Evolutionary conservation across 2,888 invertebrate genomes (phyloP).

Genomic region (Therioaphis trifolii): DNA sequence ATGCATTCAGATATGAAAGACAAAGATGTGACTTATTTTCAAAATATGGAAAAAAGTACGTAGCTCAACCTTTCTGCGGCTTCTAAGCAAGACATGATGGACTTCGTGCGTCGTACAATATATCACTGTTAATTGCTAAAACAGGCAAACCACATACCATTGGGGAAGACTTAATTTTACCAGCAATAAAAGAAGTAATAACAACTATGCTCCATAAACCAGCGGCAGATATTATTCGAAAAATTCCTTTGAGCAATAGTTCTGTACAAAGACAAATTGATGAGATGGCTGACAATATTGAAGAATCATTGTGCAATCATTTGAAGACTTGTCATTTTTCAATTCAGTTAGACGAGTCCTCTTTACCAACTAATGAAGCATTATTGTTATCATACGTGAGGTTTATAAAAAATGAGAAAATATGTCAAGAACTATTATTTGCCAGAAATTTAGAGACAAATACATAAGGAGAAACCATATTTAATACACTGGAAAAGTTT

Average conservation of each 20-base stretch:
- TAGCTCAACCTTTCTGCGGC: constrained; percentile 66
- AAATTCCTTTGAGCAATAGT: constrained; percentile 49
- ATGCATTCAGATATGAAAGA: constrained; percentile 65
- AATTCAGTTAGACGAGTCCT: constrained; percentile 22
- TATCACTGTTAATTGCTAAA: constrained; percentile 63
- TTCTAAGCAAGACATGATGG: constrained; percentile 66
- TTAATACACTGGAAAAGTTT: constrained; percentile 32
- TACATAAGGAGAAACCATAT: constrained; percentile 62
- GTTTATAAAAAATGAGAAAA: constrained; percentile 4
- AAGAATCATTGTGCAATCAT: constrained; percentile 28
- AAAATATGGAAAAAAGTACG: constrained; percentile 66
- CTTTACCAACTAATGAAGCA: constrained; percentile 27
- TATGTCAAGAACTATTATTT: constrained; percentile 18
- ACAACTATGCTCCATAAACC: constrained; percentile 71
- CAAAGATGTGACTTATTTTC: constrained; percentile 66
- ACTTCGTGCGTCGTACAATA: constrained; percentile 66
- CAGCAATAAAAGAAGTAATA: constrained; percentile 46
- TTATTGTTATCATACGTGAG: neutral
- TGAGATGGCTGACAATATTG: constrained; percentile 38
- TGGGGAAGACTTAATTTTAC: constrained; percentile 39
- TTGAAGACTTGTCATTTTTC: constrained; percentile 21
- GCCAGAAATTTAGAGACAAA: neutral
- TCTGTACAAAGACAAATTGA: constrained; percentile 39
- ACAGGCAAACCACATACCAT: constrained; percentile 62
- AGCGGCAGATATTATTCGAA: constrained; percentile 7